Conservation (phyloP, 2,113 vertebrate species). For the Campylomormyrus numenius region DNA sequence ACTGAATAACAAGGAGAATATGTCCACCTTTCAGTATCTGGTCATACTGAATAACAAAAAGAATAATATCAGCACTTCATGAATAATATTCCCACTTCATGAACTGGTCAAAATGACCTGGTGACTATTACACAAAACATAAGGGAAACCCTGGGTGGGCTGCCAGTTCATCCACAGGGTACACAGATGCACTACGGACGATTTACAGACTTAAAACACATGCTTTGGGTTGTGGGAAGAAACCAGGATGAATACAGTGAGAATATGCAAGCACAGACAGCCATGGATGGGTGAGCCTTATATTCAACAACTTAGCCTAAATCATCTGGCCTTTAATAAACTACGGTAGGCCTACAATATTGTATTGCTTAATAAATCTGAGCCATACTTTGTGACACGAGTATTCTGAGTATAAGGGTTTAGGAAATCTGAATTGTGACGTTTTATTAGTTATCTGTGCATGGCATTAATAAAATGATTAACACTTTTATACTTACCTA, state of each 20-base stretch:
- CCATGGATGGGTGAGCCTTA: background rate
- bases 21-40: background rate
- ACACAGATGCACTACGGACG: background rate
- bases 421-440: background rate
- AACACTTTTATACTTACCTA: background rate
- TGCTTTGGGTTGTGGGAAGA: background rate
- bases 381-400: background rate
- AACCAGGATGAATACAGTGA: background rate
- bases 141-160: background rate
- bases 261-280: background rate
- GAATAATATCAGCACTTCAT: background rate
- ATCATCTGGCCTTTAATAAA: background rate
- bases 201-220: background rate
- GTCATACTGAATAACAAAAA: background rate
- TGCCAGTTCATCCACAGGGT: background rate
- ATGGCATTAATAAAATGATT: background rate
- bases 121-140: background rate
- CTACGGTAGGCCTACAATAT: background rate
- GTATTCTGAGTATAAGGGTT: background rate
- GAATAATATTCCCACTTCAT: background rate
- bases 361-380: background rate
- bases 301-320: background rate
- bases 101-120: background rate
- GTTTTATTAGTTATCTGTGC: background rate
- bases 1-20: background rate